These are phyloP conservation scores for Caenorhabditis tropicalis DNA, from an alignment of 1,140 invertebrate species.

Conservation along the genomic window DNA sequence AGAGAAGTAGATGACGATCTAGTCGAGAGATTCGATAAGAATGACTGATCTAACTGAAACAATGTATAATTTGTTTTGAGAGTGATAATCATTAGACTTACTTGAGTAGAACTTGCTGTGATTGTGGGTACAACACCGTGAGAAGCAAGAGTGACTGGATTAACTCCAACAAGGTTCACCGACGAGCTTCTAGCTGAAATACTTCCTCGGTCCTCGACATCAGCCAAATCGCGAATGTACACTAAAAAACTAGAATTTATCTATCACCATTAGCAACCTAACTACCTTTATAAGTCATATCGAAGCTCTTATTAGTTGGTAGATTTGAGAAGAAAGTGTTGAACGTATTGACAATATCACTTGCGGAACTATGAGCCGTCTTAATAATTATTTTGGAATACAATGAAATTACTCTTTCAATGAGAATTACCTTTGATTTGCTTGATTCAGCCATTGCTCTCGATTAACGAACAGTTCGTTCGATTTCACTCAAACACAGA, in stretches of 20 bases:
- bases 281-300: conserved; percentile 25
- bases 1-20: background rate
- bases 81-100: no score
- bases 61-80: no score
- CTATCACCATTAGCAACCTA: background rate
- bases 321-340: background rate
- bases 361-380: background rate
- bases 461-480: no score
- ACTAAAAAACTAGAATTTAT: background rate
- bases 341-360: background rate
- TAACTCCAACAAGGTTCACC: background rate
- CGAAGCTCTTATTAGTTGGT: conserved; percentile 10
- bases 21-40: background rate
- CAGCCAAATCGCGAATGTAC: conserved; percentile 8
- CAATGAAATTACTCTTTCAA: no score
- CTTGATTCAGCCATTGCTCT: no score
- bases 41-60: background rate
- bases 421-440: no score
- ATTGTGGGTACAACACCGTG: background rate
- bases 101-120: background rate
- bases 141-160: background rate
- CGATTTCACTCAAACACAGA: no score
- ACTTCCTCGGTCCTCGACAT: background rate
- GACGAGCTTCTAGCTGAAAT: background rate
- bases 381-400: background rate